Evolutionary conservation across 2,888 invertebrate genomes (phyloP), one percentile per base, ranked within the genome.

Genomic region (Cerceris rybyensis): DNA sequence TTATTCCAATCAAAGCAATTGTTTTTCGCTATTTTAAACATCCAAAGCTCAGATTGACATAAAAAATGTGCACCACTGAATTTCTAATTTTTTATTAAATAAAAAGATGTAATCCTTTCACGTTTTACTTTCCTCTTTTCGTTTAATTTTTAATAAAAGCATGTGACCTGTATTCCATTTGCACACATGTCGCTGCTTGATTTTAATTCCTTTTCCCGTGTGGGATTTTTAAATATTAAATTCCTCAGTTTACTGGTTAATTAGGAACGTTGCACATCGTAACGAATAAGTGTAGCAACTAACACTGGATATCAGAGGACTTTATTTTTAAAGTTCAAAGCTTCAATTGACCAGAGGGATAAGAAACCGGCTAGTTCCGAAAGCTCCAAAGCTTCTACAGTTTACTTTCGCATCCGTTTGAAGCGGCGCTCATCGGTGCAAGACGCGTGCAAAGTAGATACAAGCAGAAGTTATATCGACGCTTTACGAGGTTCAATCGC

Each of bases 341-440:
- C 57, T 11, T 17, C 52, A 16, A 16, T 14, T 60, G 68, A 57
- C 64, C 65, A 46, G 17, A 13, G 42, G 42, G n/a, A 61, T 43
- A 58, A 50, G 50, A n/a, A 68, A 16, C 39, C 63, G 16, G 14
- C n/a, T 13, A 9, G 42, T 16, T 42, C 64, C 50, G 28, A 43
- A 66, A 66, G 43, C 42, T 58, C 17, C 72, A 55, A 77, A 66
- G 65, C 57, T 41, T 2, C 60, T 39, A 58, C n/a, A 41, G 79
- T 79, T 79, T 79, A 79, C 79, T 55, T 79, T 74, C 43, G 63
- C 11, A 52, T 69, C 50, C 79, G 79, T 79, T 79, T 79, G 79
- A 79, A 79, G 79, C 59, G 78, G 78, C 63, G 78, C 69, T 58
- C 66, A 78, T 67, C 66, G 69, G 58, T 41, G 14, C 42, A 41